Percentiles rank a stretch among this genome's conserved stretches.
These are phyloP conservation scores for Coleophora flavipennella DNA, from an alignment of 2,888 invertebrate genomes.

Conservation along the genomic window DNA sequence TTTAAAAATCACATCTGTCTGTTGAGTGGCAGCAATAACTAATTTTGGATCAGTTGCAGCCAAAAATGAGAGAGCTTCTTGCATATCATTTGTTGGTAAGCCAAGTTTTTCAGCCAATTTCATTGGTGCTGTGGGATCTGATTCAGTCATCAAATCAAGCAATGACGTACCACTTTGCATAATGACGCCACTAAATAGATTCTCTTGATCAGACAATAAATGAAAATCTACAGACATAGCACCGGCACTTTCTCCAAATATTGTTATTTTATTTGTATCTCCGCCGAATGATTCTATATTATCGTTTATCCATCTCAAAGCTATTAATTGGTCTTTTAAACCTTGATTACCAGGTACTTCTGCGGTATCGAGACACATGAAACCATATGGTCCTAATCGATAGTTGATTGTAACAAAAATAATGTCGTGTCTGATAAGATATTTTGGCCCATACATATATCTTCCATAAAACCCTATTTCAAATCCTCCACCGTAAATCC, in stretches of 20 bases:
- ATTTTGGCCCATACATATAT: conserved; percentile 17
- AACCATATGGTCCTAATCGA: conserved; percentile 19
- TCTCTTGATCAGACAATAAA: conserved; percentile 28
- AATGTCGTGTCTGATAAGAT: conserved; percentile 18
- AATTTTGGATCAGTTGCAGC: conserved; percentile 11
- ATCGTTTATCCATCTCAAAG: conserved; percentile 16
- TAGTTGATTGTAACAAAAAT: conserved; percentile 22
- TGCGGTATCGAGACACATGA: conserved; percentile 18
- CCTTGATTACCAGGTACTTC: conserved; percentile 20
- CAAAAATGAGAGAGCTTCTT: conserved; percentile 21
- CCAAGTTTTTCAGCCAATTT: conserved; percentile 19
- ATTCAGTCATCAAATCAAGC: conserved; percentile 13
- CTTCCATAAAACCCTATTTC: conserved; percentile 10
- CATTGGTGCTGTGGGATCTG: conserved; percentile 13
- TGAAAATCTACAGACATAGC: conserved; percentile 21
- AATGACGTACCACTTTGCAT: conserved; percentile 34
- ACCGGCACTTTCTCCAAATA: conserved; percentile 18
- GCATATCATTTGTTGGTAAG: conserved; percentile 12
- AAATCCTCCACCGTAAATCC: conserved; percentile 19
- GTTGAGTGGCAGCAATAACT: conserved; percentile 18
- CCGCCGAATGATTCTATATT: conserved; percentile 19
- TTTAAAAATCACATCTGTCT: background rate
- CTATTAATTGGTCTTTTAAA: conserved; percentile 18
- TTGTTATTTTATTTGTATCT: conserved; percentile 13
- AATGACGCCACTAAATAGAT: conserved; percentile 35